Evolutionary conservation across 2,888 invertebrate species (phyloP), one percentile per base, ranked within the genome.

Genomic region (Bedellia somnulentella): DNA sequence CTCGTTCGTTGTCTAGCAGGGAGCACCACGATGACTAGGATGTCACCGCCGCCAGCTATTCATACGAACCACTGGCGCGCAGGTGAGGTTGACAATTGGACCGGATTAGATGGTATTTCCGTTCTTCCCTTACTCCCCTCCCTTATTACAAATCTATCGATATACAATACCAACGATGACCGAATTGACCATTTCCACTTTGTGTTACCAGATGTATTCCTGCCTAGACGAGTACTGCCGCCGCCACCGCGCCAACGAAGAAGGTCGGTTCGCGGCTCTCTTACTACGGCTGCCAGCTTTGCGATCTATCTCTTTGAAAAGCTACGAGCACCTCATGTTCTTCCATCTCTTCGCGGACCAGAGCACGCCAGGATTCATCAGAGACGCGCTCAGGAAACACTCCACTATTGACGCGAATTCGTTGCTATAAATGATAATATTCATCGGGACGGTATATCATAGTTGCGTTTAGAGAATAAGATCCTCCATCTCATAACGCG

Each of bases 171-270:
- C 18, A 5, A 18, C 5, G 18, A 18, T 18, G 18, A 18, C 9
- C 9, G 3, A 13, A 2, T 13, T 11, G 2, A 17, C 11, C 12
- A 16, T 18, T 8, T 11, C 28, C 2, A 8, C 18, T 18, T 5
- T 5, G 8, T 14, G 9, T 18, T 18, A n/a, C 15, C 56, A 78
- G 78, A 66, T 90, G 41, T 99, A 96, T 62, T 89, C 92, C 4
- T 89, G 94, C 31, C 79, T 99, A 46, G 97, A 99, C 67, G 95
- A 97, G 52, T 96, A 99, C 75, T 92, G 92, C 39, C 85, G 92
- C 37, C 81, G 85, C 18, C 83, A 86, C 40, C 92, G 93, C 75
- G 89, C 93, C 15, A 85, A 88, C 15, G 97, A 98, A 52, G 89
- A 93, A 23, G 95, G 95, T 4, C 80, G 99, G 27, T 97, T 99